Evolutionary conservation across 1,140 invertebrate genomes (phyloP), one percentile per base, ranked within the genome.

Genomic region (Rhopalosiphum maidis): DNA sequence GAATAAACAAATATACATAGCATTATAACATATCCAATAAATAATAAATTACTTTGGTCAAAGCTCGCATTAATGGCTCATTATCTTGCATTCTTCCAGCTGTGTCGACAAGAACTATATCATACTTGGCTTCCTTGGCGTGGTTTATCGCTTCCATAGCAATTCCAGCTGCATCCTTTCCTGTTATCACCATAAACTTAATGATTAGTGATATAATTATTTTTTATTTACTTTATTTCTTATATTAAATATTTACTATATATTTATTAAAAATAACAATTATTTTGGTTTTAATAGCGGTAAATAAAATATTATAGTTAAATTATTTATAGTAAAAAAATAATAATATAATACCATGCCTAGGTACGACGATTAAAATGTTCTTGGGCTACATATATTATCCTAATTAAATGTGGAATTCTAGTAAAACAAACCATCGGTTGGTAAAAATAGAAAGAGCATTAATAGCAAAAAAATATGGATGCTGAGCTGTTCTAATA

Each of bases 41-140:
- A n/a, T 43, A 89, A 87, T 90, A 87, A 77, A 60, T 94, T 95
- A 97, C 96, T 95, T 99, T 99, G 8, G 99, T 97, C 25, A 99
- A 96, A 23, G 99, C 98, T 94, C 98, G 96, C 99, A 99, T 99
- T 21, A 99, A 96, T 0, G 99, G 99, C 95, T 99, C 99, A 95
- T 99, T 99, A 95, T 99, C 99, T 94, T 99, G 99, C 99, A 99
- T 99, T 94, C 99, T 96, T 18, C 99, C 99, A 51, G 99, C 99
- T 3, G 99, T 99, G 95, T 99, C 99, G 25, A 99, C 97, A 11
- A 99, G 95, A 35, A 99, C 99, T 30, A 99, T 96, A 96, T 99
- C 98, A 88, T 98, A 97, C 85, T 96, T 96, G 4, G 96, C 96
- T 94, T 99, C 98, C 88, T 96, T 96, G 0, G 98, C 98, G 95